Base-by-base conservation (phyloP, 2,113 vertebrate genomes). In the Clupea harengus region DNA sequence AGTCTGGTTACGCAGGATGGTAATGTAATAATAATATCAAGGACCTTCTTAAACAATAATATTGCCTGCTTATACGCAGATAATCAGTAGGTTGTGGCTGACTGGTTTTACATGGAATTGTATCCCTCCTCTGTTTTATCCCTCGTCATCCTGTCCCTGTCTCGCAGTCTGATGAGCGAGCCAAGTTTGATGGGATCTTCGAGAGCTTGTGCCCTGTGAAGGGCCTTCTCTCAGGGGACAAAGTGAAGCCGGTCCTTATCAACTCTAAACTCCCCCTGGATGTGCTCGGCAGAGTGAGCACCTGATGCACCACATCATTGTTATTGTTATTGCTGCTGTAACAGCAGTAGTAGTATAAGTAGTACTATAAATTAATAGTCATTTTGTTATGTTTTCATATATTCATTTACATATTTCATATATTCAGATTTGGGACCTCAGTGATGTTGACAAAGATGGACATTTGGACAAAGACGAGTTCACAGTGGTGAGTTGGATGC, bases 201-300 rank as follows among this genome's bases (percentile, higher is more conserved):
- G 97, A 99, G 92, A 99, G 97, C 91, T 95, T 99, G 84, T 90
- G 93, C 49, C 98, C 98, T 50, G 89, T 97, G 39, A 97, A 95
- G 47, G 98, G 98, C 52, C 94, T 99, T 87, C 96, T 99, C 4
- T 96, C 98, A 4, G 98, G 98, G 87, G 97, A 99, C 89, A 98
- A 99, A 94, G 98, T 99, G 91, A 97, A 96, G 91, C 98, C 98
- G 2, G 95, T 99, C 85, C 95, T 99, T 90, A 97, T 99, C 86
- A 99, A 99, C 95, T 99, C 98, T 45, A 99, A 99, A 91, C 95
- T 99, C 91, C 98, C 98, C 92, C 95, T 99, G 45, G 98, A 99
- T 85, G 94, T 98, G 86, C 96, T 99, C 11, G 98, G 97, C 92
- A 96, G 96, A 97, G 98, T 99, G 89, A 96, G 95, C n/a, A 47